Base-by-base conservation (phyloP, 2,888 invertebrate species). In the Atrina japonica region DNA sequence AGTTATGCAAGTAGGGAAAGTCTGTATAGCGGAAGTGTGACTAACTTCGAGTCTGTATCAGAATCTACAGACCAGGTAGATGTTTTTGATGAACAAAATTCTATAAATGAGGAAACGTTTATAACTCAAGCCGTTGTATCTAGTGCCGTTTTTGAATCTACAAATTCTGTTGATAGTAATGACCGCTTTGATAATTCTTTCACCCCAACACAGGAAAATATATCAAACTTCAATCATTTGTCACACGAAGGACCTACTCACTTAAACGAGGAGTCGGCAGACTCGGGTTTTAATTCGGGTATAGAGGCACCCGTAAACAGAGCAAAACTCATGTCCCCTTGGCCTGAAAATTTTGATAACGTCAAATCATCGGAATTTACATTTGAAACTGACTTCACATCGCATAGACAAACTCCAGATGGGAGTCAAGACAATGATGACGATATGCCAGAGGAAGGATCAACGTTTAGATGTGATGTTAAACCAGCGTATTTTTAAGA, bases 101-200 rank as follows among this genome's bases (percentile, higher is more conserved):
- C 49, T 45, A 50, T 59, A 25, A 72, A 75, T 5, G 75, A 78
- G 1, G 75, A 72, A 29, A 27, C 66, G 14, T 84, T 84, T 63
- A 78, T 76, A 64, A 81, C 82, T 14, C 75, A 78, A 6, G 82
- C 83, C 1, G 73, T 82, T 35, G 73, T 82, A 0, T 81, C 83
- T 2, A 72, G 43, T n/a, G 6, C 47, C 6, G n/a, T 47, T 5
- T 47, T n/a, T 16, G 47, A 47, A 7, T 7, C 11, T 7, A 11
- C 35, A 11, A 35, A 11, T 35, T 35, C 35, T 11, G 11, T 35
- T 7, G 11, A 11, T 11, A 11, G 5, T 35, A 11, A 35, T 11
- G 35, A 35, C 35, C 35, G 6, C 5, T 11, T 35, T 35, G 35
- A n/a, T n/a, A n/a, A n/a, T n/a, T n/a, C n/a, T n/a, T n/a, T n/a